A percentile compares a stretch with the other conserved stretches of the same genome.
Evolutionary conservation across 2,113 vertebrate genomes (phyloP).

Genomic region (Neotragus moschatus): DNA sequence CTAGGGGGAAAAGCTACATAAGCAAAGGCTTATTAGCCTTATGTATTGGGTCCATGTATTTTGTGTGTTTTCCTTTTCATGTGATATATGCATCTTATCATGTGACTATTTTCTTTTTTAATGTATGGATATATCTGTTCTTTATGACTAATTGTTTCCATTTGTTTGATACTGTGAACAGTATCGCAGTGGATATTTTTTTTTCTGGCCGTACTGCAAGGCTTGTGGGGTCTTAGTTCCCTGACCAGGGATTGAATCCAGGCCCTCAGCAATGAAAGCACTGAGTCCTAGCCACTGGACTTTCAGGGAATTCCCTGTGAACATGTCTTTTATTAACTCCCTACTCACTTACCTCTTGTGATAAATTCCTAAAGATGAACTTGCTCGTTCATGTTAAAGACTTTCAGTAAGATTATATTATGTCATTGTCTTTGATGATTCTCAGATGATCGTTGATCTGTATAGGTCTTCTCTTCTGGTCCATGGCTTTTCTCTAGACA

Average conservation of each 20-base stretch:
- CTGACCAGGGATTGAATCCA: background rate
- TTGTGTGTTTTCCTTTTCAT: background rate
- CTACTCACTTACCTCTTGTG: background rate
- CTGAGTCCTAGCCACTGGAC: background rate
- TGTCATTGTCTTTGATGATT: background rate
- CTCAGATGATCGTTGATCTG: background rate
- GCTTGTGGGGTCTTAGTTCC: background rate
- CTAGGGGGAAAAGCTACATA: background rate
- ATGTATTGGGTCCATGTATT: background rate
- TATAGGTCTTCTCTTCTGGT: background rate
- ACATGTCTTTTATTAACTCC: background rate
- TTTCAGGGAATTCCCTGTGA: background rate
- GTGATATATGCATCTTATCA: background rate
- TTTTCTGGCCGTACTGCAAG: background rate
- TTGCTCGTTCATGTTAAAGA: background rate
- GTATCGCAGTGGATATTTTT: background rate
- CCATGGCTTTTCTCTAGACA: slow-evolving; percentile 15
- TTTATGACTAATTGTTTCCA: background rate
- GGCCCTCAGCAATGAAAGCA: background rate
- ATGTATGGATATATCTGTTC: background rate
- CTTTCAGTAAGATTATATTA: background rate
- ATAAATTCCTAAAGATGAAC: background rate
- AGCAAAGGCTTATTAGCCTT: background rate
- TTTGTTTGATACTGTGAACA: background rate
- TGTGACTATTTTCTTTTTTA: background rate